Base-by-base conservation (phyloP, 2,888 invertebrate genomes). In the Thereva nobilitata region DNA sequence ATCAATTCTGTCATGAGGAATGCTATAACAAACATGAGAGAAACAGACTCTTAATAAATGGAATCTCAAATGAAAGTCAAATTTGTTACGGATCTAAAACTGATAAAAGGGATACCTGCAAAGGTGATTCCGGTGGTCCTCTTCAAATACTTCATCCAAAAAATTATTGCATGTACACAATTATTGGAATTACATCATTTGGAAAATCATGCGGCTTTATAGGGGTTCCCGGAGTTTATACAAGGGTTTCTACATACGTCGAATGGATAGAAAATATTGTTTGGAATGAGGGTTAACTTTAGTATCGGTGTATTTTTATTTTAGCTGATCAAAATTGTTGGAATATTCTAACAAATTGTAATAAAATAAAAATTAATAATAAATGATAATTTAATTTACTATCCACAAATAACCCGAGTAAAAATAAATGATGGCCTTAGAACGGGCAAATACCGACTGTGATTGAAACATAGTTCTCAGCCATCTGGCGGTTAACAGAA, bases 51-150 rank as follows among this genome's bases (percentile, higher is more conserved):
- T n/a, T n/a, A 40, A 7, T 66, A 23, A 23, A 23, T 23, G 85
- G 85, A 1, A 81, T 87, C 38, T 72, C 80, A 9, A 73, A 78
- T 0, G 77, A 82, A 0, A 78, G 76, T 6, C 85, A 86, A 76
- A 73, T 86, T 38, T 87, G 87, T 71, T 86, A 86, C 1, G 86
- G 86, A 5, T 81, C 83, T 0, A 72, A 71, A 9, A 72, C 72
- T 1, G 74, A 76, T 64, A 71, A 70, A 0, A 79, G 79, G 42
- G 86, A 86, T 69, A 85, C 86, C 0, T 86, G 86, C 61, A 72
- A 74, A 82, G 87, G 88, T 7, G 88, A 89, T 78, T 87, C 87
- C 7, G 89, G 89, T n/a, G 87, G 88, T 2, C 88, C 88, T 1
- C 76, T 89, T 37, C 80, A 81, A 54, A 74, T 83, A 0, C 75